Conservation (phyloP, 2,113 vertebrate genomes). For the Lophius piscatorius region DNA sequence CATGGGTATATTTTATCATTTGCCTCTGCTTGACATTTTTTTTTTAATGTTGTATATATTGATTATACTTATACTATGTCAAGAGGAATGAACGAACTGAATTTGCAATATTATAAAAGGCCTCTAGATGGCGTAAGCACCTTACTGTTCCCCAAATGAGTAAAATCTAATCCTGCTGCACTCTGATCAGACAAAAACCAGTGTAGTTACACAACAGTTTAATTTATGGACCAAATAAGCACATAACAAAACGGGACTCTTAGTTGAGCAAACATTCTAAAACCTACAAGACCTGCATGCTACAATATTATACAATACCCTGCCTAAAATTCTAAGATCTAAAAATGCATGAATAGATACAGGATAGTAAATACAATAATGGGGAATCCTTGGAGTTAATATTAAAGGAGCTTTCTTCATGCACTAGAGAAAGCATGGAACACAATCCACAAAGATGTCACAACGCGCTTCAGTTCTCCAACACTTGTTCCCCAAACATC, state of each 20-base stretch:
- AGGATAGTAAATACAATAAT: slow-evolving; percentile 8
- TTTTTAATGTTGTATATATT: too few species aligned
- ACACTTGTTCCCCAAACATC: slow-evolving; percentile 54
- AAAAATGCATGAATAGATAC: slow-evolving; percentile 17
- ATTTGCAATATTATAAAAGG: background rate
- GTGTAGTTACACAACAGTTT: slow-evolving; percentile 20
- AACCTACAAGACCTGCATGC: too few species aligned
- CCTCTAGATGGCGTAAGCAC: slow-evolving; percentile 23
- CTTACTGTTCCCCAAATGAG: too few species aligned
- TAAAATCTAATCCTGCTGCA: too few species aligned
- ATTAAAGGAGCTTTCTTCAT: slow-evolving; percentile 17
- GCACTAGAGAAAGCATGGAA: slow-evolving; percentile 38
- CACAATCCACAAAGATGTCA: slow-evolving; percentile 11
- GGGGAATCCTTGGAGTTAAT: background rate
- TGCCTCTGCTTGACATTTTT: too few species aligned
- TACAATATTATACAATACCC: slow-evolving; percentile 15
- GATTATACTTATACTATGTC: too few species aligned
- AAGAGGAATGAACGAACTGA: too few species aligned
- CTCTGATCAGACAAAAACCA: background rate
- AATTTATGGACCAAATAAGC: slow-evolving; percentile 58
- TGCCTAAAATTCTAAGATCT: slow-evolving; percentile 11
- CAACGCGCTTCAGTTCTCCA: background rate
- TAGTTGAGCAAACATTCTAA: slow-evolving; percentile 25
- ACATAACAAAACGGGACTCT: slow-evolving; percentile 60
- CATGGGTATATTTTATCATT: too few species aligned